Conservation (phyloP, 1,140 invertebrate species). For the Caerostris extrusa region DNA sequence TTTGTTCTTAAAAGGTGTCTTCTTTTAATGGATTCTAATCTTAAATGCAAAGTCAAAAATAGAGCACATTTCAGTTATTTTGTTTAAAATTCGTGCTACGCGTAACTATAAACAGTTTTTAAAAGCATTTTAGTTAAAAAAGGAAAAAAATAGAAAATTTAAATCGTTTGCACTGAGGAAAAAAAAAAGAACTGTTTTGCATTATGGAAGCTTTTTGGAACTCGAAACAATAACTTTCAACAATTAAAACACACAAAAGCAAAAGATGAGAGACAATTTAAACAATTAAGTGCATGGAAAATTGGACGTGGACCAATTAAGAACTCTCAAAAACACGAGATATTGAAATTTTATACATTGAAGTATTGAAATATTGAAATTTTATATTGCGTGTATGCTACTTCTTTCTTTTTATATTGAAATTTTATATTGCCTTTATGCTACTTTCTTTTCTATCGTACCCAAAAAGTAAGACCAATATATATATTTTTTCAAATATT, state of each 20-base stretch:
- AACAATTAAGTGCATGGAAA: neutral
- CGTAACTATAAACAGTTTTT: neutral
- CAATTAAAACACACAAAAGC: neutral
- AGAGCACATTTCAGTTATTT: neutral
- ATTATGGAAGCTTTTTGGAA: neutral
- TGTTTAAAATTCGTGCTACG: neutral
- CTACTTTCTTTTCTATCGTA: no score
- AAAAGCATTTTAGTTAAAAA: neutral
- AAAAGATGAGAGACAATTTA: neutral
- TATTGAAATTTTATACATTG: neutral
- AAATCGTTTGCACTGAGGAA: neutral
- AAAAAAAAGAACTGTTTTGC: neutral
- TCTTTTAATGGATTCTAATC: neutral
- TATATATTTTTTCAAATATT: no score
- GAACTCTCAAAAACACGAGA: neutral
- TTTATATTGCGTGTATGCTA: no score
- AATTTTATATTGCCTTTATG: no score
- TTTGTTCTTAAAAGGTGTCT: constrained; percentile 19
- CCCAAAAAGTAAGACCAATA: no score
- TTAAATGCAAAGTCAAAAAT: neutral
- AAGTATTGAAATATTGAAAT: no score
- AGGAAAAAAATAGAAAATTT: neutral
- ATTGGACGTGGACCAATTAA: neutral
- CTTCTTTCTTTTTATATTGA: no score
- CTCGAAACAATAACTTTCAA: neutral